Evolutionary conservation across 2,113 vertebrate genomes (phyloP), one percentile per base, ranked within the genome.

Genomic region (Campylorhamphus procurvoides): DNA sequence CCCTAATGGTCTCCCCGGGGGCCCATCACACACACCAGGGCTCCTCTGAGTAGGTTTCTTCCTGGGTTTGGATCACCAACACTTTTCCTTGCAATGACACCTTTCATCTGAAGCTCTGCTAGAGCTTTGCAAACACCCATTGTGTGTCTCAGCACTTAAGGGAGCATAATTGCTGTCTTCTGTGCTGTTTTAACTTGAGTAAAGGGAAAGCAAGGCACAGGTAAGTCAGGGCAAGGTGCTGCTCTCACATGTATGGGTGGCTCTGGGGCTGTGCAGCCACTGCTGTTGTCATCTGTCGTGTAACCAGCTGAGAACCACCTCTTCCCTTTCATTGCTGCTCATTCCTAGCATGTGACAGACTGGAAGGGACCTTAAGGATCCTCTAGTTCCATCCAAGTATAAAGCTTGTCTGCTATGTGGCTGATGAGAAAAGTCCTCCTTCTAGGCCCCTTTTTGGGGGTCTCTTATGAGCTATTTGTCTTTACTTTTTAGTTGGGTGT

Each of bases 231-330:
- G 18, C 11, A 3, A 23, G 77, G 47, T 50, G 72, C 4, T 72
- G 7, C 12, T 69, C 12, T 4, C 46, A 1, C 4, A 1, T 0
- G 5, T 46, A 5, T 59, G 49, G 0, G 11, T 12, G 37, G 24
- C 19, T 5, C 14, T 3, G 4, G 63, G 23, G 33, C n/a, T 73
- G 13, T 15, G 3, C 5, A 27, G 46, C 5, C 4, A 0, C 49
- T 64, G 12, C 55, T 66, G n/a, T 37, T 37, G 37, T 37, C n/a
- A n/a, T n/a, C 16, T 66, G 66, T 1, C 33, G 3, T 1, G 5
- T 24, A 64, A 59, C 12, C 14, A 33, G 14, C 23, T 33, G 5
- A 14, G 44, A 55, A 72, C 19, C 6, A 12, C 4, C 23, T 18
- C 39, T 88, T 50, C 18, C 18, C 14, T 52, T 1, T 0, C 10